Evolutionary conservation across 2,888 invertebrate species (phyloP).

Genomic region (Yponomeuta evonymella): DNA sequence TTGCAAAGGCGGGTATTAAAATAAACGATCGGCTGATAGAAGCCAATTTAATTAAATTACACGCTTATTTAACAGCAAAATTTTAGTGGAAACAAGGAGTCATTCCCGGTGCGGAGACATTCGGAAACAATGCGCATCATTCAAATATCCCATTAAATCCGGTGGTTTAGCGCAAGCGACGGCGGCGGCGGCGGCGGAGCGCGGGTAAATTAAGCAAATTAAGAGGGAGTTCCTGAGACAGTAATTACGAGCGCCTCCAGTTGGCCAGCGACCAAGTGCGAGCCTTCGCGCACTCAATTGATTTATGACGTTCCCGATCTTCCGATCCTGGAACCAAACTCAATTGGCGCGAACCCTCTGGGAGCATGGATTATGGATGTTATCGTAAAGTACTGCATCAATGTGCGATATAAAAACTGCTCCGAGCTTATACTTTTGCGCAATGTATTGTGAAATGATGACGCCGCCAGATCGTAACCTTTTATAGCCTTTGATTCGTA

Average conservation of each 20-base stretch:
- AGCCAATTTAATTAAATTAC: constrained; percentile 10
- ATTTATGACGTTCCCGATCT: constrained; percentile 28
- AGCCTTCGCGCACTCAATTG: constrained; percentile 24
- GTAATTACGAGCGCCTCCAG: constrained; percentile 65
- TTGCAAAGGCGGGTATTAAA: constrained; percentile 7
- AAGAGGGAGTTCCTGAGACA: constrained; percentile 65
- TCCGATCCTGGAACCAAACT: constrained; percentile 34
- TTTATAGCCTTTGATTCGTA: constrained; percentile 16
- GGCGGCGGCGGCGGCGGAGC: constrained; percentile 21
- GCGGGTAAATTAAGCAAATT: constrained; percentile 71
- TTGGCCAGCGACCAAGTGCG: constrained; percentile 60
- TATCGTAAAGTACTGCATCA: constrained; percentile 42
- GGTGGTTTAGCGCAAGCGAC: constrained; percentile 45
- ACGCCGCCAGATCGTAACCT: constrained; percentile 14
- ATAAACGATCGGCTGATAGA: constrained; percentile 9
- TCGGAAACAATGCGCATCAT: constrained; percentile 67
- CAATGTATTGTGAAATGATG: constrained; percentile 17
- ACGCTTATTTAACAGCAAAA: constrained; percentile 13
- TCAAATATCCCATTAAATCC: constrained; percentile 68
- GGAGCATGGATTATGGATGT: constrained; percentile 46
- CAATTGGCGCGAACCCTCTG: constrained; percentile 33
- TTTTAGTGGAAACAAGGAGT: constrained; percentile 27
- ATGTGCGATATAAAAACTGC: constrained; percentile 19
- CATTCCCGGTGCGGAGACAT: constrained; percentile 43
- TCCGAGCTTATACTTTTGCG: neutral